Evolutionary conservation across 2,797 vertebrate genomes (phyloP), one percentile per base, ranked within the genome.

Genomic region (Rhynchonycteris naso): DNA sequence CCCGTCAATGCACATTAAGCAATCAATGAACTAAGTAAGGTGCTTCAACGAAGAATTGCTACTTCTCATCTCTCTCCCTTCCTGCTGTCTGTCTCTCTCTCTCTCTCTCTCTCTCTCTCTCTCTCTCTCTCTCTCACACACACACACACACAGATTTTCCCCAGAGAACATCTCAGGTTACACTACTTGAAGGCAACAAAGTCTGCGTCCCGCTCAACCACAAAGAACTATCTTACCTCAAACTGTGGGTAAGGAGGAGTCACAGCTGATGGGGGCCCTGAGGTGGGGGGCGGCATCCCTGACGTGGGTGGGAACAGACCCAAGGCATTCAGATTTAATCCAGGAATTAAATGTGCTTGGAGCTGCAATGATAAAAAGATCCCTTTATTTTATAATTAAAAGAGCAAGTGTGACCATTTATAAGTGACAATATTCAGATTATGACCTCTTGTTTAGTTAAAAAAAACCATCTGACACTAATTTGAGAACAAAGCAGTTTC

Each of bases 321-420:
- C 98, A 99, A 98, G 61, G 99, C 99, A 88, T 99, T 99, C 96
- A 99, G 98, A 98, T 99, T 99, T 97, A 99, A 98, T 96, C 99
- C 99, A 96, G 99, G 99, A 98, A 99, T 99, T 98, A 99, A 98
- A 98, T 99, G 99, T 96, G 99, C 99, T 98, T 99, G 99, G 98
- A 99, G 99, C 99, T 99, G 98, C 47, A 98, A 97, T 4, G 83
- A 94, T 50, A 98, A 78, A 98, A 96, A 82, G 47, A 47, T 82
- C 80, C 54, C 86, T 97, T 95, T 97, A 82, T 97, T 93, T 96
- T 97, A 96, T 54, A 96, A 54, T 86, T 61, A 61, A 86, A 38
- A 93, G 43, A 78, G 59, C 30, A 35, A 82, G 21, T 5, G 22
- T 43, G 15, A 95, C 14, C 90, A 91, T 87, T 96, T 82, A 0